Base-by-base conservation (phyloP, 2,888 invertebrate genomes). In the Tetramorium bicarinatum region DNA sequence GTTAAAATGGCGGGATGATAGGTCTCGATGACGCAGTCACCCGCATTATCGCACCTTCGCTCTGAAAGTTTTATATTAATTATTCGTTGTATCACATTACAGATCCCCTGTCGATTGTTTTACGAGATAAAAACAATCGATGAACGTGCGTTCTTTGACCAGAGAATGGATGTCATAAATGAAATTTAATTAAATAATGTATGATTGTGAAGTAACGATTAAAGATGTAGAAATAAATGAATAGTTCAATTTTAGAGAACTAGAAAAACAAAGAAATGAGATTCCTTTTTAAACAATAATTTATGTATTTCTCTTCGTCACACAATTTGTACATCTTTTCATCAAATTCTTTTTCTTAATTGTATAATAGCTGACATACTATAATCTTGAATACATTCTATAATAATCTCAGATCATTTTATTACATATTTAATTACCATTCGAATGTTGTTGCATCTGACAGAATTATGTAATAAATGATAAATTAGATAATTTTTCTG, bases 11-110 rank as follows among this genome's bases (percentile, higher is more conserved):
- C 15, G 29, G 15, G n/a, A 61, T 13, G 25, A 64, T 59, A 3
- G 8, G 18, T 56, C 54, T 47, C 2, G 47, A 79, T 72, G 56
- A 79, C 56, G 21, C 18, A 25, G 13, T 41, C 38, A 59, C 74
- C 79, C 79, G 79, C 79, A 79, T 79, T 64, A 34, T 54, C 44
- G 74, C 79, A 79, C 72, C 56, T 79, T 71, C 13, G 15, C 47
- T 4, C n/a, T 21, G 34, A 79, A 29, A 38, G 21, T 72, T 59
- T 49, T 38, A 52, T 59, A 59, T 59, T 72, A 79, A 79, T 79
- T 59, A 25, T 71, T 15, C 21, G 34, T 34, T 44, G 6, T 25
- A n/a, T 13, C 4, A 34, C 29, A 18, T 54, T 8, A 2, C 7
- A 44, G 8, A 15, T n/a, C 52, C 15, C n/a, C 13, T 52, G 11